These are phyloP conservation scores for Nautilus pompilius DNA, from an alignment of 1,140 invertebrate genomes.

Conservation along the genomic window DNA sequence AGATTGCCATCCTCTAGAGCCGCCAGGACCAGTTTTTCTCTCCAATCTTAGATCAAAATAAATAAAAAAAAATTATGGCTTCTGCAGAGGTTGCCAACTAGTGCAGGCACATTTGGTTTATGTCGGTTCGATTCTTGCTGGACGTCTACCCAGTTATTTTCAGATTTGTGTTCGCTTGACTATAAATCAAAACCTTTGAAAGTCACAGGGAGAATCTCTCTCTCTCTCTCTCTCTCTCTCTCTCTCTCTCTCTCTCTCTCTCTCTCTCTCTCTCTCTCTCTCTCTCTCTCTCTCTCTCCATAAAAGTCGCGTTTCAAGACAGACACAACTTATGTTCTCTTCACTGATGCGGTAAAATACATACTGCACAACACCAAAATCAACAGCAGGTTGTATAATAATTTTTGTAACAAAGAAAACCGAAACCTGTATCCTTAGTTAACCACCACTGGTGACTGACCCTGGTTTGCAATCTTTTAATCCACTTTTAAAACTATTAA, in stretches of 20 bases:
- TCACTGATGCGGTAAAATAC: no score
- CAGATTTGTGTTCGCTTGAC: background rate
- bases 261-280: background rate
- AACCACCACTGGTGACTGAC: no score
- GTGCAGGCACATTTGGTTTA: background rate
- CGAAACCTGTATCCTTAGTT: no score
- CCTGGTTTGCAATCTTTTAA: no score
- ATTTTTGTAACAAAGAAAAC: no score
- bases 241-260: constrained; percentile 4
- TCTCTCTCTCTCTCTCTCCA: background rate
- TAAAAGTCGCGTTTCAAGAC: background rate
- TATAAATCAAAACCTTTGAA: background rate
- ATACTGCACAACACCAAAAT: no score
- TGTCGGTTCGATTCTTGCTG: background rate
- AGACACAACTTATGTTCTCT: no score
- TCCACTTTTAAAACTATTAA: no score
- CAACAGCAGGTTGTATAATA: no score
- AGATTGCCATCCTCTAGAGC: no score
- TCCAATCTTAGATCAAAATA: background rate
- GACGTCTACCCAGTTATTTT: background rate
- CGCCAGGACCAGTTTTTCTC: no score
- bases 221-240: background rate
- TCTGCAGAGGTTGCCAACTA: background rate
- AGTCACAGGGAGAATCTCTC: background rate
- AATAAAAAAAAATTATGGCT: background rate